A percentile compares a stretch with the other conserved stretches of the same genome.
Evolutionary conservation across 2,113 vertebrate genomes (phyloP).

Genomic region (Gracilinanus agilis): DNA sequence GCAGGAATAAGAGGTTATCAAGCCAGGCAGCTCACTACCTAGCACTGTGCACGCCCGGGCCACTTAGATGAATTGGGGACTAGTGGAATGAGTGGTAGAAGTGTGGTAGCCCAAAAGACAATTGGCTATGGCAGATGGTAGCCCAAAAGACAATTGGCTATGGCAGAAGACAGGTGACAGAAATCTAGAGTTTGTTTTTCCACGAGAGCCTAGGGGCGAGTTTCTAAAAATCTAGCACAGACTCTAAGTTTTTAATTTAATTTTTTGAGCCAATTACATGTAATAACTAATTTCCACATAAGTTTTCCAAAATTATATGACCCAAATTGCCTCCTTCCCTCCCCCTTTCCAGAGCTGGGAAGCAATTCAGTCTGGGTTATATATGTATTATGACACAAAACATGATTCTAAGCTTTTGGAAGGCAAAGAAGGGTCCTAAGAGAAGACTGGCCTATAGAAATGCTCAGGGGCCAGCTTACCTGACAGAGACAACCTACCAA

Average conservation of each 20-base stretch:
- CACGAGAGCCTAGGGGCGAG: neutral
- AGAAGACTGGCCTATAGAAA: neutral
- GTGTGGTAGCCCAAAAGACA: neutral
- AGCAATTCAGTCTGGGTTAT: no score
- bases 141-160: neutral
- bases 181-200: neutral
- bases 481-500: neutral
- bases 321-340: no score
- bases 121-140: neutral
- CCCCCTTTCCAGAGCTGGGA: no score
- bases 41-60: neutral
- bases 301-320: no score
- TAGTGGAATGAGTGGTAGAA: neutral
- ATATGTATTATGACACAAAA: constrained; percentile 22
- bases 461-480: neutral
- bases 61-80: neutral
- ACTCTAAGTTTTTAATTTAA: constrained; percentile 28
- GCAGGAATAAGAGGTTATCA: neutral
- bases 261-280: constrained; percentile 14
- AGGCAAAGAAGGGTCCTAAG: neutral
- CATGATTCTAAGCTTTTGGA: constrained; percentile 8
- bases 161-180: neutral
- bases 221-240: neutral
- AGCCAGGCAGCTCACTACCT: neutral
- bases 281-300: no score